Base-by-base conservation (phyloP, 1,140 invertebrate genomes). In the Drosophila santomea region DNA sequence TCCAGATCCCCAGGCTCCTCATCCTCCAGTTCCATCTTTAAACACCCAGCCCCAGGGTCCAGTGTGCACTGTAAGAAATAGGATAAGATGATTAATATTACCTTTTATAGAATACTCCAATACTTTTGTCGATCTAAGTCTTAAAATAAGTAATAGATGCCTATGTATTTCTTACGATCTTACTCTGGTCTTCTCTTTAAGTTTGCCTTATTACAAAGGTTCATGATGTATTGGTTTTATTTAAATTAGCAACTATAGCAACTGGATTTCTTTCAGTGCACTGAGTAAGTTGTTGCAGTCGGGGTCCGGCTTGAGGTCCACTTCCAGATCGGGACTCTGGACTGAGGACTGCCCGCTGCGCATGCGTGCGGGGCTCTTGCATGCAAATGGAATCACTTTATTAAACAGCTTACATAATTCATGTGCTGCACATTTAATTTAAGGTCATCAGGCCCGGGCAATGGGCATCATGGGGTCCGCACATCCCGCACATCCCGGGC, bases 381-480 rank as follows among this genome's bases (percentile, higher is more conserved):
- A 91, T 91, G 83, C 88, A 91, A 91, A 91, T 91, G 88, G 83
- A 91, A 91, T 91, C 83, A 91, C 89, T 91, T 91, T 91, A 91
- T 91, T 91, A 91, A 86, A 91, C 90, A 88, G 88, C 89, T 91
- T 91, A 91, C 88, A 91, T 91, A 91, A 91, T 91, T 91, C 88
- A 91, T 91, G 89, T 80, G 80, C 80, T 91, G 80, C 77, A 80
- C 88, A 91, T 91, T 91, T 91, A 91, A 91, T 91, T 84, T 91
- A 91, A 84, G 83, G 89, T 91, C 89, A 91, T 84, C 88, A 84
- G 77, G 78, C 80, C 60, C 67, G 25, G 51, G 51, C 66, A 48
- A 62, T 54, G 66, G 66, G 66, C 41, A 64, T 67, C 55, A 48
- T 76, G 56, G 74, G 56, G 38, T 57, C 54, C 52, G 52, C 48